Conservation (phyloP, 2,888 invertebrate genomes). For the Notocelia uddmanniana region DNA sequence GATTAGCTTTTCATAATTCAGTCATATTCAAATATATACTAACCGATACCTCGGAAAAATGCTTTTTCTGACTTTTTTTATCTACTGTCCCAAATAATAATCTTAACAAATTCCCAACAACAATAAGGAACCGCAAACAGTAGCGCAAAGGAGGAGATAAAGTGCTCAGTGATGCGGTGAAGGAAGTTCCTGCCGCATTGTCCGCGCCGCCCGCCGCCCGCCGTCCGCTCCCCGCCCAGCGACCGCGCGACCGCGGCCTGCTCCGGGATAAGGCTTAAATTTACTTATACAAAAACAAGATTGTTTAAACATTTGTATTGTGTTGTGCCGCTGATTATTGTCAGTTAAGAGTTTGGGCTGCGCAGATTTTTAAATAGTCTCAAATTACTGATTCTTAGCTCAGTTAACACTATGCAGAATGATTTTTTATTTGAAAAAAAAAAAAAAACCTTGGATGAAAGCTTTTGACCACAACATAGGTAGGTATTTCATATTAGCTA, state of each 20-base stretch:
- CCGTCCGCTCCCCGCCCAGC: background rate
- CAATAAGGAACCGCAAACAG: conserved; percentile 44
- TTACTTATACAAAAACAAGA: background rate
- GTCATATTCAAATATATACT: background rate
- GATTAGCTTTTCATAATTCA: background rate
- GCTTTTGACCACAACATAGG: too few relatives aligned
- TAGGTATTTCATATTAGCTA: background rate
- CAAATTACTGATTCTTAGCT: too few relatives aligned
- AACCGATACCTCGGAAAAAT: conserved; percentile 1
- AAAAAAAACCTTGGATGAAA: too few relatives aligned
- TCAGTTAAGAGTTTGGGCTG: background rate
- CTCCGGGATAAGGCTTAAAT: background rate
- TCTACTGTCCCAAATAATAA: conserved; percentile 33
- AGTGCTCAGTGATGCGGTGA: conserved; percentile 62
- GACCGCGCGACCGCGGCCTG: background rate
- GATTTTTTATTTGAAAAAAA: too few relatives aligned
- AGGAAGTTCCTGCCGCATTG: conserved; percentile 58
- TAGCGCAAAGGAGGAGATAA: conserved; percentile 57
- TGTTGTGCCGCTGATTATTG: background rate
- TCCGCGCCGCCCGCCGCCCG: conserved; percentile 51
- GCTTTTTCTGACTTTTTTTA: conserved; percentile 18
- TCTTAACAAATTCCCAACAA: conserved; percentile 17
- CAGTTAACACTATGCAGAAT: too few relatives aligned
- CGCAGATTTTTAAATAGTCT: too few relatives aligned
- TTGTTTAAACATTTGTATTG: background rate